Conservation (phyloP, 2,113 vertebrate species). For the Percopsis transmontana region DNA sequence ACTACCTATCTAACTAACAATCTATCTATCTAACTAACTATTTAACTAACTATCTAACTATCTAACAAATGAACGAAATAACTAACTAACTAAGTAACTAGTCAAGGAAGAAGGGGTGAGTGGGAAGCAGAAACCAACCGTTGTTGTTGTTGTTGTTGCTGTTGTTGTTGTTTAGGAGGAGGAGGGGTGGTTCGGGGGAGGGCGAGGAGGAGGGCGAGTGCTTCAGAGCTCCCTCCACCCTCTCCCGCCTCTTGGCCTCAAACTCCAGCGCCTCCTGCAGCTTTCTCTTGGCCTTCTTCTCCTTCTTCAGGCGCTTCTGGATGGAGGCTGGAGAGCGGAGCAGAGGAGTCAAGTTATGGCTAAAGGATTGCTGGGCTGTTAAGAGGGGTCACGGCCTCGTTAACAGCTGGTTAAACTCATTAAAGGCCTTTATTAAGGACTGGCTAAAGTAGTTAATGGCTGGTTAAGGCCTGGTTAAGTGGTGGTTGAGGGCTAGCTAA, state of each 20-base stretch:
- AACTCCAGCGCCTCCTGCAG: slow-evolving; percentile 96
- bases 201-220: slow-evolving; percentile 86
- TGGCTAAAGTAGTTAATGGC: too few species aligned
- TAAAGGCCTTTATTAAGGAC: too few species aligned
- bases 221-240: slow-evolving; percentile 89
- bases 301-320: slow-evolving; percentile 97
- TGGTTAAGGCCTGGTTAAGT: too few species aligned
- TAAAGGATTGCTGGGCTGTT: neutral
- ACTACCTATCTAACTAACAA: too few species aligned
- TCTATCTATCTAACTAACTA: too few species aligned
- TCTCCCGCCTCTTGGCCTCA: slow-evolving; percentile 90
- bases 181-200: slow-evolving; percentile 80
- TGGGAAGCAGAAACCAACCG: slow-evolving; percentile 1
- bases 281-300: slow-evolving; percentile 97
- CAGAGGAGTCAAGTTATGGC: fast-evolving
- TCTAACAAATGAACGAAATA: too few species aligned
- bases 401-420: too few species aligned
- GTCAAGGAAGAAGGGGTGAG: neutral
- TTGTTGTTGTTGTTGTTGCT: slow-evolving; percentile 72
- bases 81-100: neutral
- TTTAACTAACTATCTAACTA: too few species aligned
- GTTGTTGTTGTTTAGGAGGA: slow-evolving; percentile 55
- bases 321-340: slow-evolving; percentile 83
- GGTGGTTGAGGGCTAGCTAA: too few species aligned
- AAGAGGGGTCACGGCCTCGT: too few species aligned